These are phyloP conservation scores for Drosophila fungiperda DNA, from an alignment of 2,888 invertebrate genomes.

Conservation along the genomic window DNA sequence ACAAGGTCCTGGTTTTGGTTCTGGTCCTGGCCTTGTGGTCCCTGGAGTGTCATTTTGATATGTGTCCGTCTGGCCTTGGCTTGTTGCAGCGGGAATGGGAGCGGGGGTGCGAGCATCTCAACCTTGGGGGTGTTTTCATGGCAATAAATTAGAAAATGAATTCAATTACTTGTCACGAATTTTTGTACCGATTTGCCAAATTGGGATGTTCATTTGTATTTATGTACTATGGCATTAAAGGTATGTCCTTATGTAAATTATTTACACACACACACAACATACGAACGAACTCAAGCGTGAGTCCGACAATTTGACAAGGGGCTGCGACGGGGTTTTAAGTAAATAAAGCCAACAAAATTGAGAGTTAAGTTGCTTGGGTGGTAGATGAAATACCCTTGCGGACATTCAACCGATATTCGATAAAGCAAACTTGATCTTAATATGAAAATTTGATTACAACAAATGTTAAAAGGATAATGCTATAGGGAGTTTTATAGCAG, in stretches of 20 bases:
- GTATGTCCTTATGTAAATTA: constrained; percentile 49
- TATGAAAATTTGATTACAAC: background rate
- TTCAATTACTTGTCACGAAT: constrained; percentile 80
- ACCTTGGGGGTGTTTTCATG: constrained; percentile 63
- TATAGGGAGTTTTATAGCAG: background rate
- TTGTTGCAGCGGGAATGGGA: background rate
- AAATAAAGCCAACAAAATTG: constrained; percentile 9
- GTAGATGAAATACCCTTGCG: background rate
- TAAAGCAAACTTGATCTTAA: background rate
- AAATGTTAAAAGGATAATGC: background rate
- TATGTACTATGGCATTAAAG: constrained; percentile 38
- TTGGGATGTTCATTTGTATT: constrained; percentile 64
- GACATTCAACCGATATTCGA: background rate
- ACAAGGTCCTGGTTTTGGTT: constrained; percentile 38
- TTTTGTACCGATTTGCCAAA: constrained; percentile 75
- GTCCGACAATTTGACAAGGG: constrained; percentile 22
- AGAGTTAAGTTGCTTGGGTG: background rate
- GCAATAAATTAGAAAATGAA: constrained; percentile 81
- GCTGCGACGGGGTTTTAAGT: constrained; percentile 2
- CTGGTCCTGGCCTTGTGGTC: constrained; percentile 60
- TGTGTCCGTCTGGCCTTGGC: constrained; percentile 60
- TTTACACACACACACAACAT: constrained; percentile 34
- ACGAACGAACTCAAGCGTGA: constrained; percentile 16
- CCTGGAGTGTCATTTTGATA: constrained; percentile 81
- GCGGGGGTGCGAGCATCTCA: constrained; percentile 23